A percentile compares a stretch with the other conserved stretches of the same genome.
Evolutionary conservation across 2,888 invertebrate genomes (phyloP).

Genomic region (Seira sanloemensis): DNA sequence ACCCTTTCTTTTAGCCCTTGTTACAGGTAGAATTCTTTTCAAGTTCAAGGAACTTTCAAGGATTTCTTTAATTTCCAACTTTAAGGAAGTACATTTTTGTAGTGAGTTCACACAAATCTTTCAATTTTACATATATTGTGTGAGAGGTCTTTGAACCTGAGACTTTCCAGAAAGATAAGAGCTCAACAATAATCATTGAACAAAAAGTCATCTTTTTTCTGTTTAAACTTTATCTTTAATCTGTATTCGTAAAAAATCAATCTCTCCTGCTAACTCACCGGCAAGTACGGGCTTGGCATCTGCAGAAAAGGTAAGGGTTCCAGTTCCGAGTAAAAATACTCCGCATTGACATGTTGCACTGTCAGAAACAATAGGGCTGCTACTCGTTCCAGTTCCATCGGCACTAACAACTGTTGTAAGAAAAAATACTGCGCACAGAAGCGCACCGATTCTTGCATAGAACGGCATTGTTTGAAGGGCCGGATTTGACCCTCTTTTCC

Average conservation of each 20-base stretch:
- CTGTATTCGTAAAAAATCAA: too few relatives aligned
- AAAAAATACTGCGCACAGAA: background rate
- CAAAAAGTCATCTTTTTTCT: background rate
- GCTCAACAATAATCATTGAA: background rate
- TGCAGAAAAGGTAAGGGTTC: constrained; percentile 71
- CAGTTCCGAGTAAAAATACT: constrained; percentile 71
- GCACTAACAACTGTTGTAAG: background rate
- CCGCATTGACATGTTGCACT: constrained; percentile 72
- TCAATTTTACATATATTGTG: background rate
- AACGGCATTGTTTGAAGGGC: constrained; percentile 28
- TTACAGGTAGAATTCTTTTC: background rate
- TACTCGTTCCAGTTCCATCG: background rate
- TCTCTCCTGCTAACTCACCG: constrained; percentile 59
- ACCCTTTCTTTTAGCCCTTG: background rate
- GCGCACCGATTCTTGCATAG: constrained; percentile 16
- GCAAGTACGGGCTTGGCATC: constrained; percentile 73
- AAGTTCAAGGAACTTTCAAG: constrained; percentile 62
- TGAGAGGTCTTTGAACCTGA: constrained; percentile 54
- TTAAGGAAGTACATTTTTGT: background rate
- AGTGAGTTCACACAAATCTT: background rate
- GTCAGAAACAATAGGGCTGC: constrained; percentile 27
- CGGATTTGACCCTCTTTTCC: constrained; percentile 48
- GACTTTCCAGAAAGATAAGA: background rate
- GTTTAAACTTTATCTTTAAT: too few relatives aligned
- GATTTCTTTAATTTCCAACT: constrained; percentile 10